Base-by-base conservation (phyloP, 1,140 invertebrate genomes). In the Drosophila fuyamai region DNA sequence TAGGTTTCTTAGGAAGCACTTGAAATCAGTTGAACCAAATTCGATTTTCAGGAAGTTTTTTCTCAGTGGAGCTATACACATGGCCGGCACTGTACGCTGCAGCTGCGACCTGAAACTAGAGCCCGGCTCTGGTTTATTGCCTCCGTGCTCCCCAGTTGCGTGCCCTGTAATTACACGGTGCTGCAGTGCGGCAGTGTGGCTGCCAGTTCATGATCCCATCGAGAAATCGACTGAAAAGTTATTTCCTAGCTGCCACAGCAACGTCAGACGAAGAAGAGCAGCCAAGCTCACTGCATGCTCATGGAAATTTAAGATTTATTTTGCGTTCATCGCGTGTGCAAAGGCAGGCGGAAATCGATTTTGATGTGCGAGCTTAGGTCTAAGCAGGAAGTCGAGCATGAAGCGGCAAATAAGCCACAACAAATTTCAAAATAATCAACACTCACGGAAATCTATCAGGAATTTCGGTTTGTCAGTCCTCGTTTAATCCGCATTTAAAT, bases 191-290 rank as follows among this genome's bases (percentile, higher is more conserved):
- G 57, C 60, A 36, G 6, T 36, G 58, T 47, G 72, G 72, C 70
- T 65, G 73, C 73, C 54, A 67, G 40, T 50, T 60, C 61, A 47
- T 63, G 80, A 70, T 74, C 60, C 79, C 75, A 68, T 67, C 53
- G 76, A 79, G 81, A 84, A 84, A 84, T 84, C 65, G 81, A 83
- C 76, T 63, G 65, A 57, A 76, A 81, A 79, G 76, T 84, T 79
- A 72, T 78, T 81, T 77, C 60, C 67, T 63, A 67, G 43, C 72
- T 61, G 60, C 65, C 48, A 54, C 27, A 27, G 40, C 32, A 40
- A 58, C 38, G 53, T 68, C 53, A 70, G 65, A 32, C 6, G 6
- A 32, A 32, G 13, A 38, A 40, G 12, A 27, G 18, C 8, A 10
- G 4, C 1, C 4, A 12, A 36, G 5, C 54, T 32, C 9, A 16